These are phyloP conservation scores for Cromileptes altivelis DNA, from an alignment of 2,113 vertebrate genomes.

Conservation along the genomic window DNA sequence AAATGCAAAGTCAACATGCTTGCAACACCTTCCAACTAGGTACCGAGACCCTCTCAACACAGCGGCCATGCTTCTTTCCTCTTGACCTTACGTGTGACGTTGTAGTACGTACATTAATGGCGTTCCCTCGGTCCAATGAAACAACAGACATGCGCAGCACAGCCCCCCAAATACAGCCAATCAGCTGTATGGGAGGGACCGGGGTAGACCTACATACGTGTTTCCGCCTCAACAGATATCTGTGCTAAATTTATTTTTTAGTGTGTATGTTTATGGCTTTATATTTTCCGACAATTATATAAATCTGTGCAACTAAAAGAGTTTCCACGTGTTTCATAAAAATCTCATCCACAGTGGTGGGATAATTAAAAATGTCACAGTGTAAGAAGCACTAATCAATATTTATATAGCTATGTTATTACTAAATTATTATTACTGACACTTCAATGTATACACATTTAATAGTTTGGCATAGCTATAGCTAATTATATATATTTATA, in stretches of 20 bases:
- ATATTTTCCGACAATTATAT: not conserved
- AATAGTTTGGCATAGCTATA: not conserved
- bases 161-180: constrained; percentile 55
- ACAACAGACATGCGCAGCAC: not conserved
- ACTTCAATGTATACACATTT: not conserved
- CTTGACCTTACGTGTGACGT: constrained; percentile 71
- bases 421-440: not conserved
- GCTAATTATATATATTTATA: no score
- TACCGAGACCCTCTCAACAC: constrained; percentile 80
- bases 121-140: constrained; percentile 62
- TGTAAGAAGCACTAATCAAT: not conserved
- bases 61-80: constrained; percentile 86
- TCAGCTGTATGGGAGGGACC: constrained; percentile 32
- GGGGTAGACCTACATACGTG: not conserved
- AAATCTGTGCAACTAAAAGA: not conserved
- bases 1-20: constrained; percentile 77
- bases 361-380: not conserved
- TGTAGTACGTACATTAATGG: constrained; percentile 44
- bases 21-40: constrained; percentile 74
- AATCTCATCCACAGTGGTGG: not conserved
- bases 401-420: not conserved
- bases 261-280: not conserved
- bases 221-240: not conserved
- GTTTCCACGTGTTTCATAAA: no score
- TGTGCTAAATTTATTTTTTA: not conserved